Conservation (phyloP, 2,888 invertebrate genomes). For the Holacanthella duospinosa region DNA sequence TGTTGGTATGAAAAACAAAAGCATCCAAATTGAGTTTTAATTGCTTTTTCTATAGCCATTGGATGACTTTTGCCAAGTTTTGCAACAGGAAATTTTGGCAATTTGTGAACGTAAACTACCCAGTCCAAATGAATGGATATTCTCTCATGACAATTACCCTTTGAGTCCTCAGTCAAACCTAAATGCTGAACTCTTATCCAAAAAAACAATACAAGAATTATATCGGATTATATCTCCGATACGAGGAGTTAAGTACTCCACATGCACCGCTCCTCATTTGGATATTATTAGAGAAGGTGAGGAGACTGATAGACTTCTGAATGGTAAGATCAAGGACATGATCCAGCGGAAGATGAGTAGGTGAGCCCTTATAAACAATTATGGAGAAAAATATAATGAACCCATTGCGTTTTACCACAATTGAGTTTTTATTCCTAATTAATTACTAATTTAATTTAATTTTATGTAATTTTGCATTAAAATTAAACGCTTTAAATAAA, state of each 20-base stretch:
- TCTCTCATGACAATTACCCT: constrained; percentile 3
- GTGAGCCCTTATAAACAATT: too few relatives aligned
- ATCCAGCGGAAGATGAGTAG: background rate
- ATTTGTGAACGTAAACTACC: constrained; percentile 3
- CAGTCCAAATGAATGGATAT: constrained; percentile 6
- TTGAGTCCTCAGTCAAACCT: background rate
- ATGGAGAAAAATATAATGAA: too few relatives aligned
- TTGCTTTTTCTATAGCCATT: constrained; percentile 3
- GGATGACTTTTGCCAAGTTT: constrained; percentile 9
- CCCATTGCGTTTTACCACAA: background rate
- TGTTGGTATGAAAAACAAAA: background rate
- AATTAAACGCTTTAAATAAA: too few relatives aligned
- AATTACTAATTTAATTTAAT: background rate
- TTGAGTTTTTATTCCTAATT: background rate
- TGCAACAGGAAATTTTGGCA: background rate
- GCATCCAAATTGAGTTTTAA: too few relatives aligned
- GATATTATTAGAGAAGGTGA: background rate
- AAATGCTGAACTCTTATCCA: background rate
- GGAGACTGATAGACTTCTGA: background rate
- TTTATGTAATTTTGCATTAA: background rate
- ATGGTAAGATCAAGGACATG: background rate
- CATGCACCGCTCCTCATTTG: background rate
- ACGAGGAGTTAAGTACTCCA: background rate
- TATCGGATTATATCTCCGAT: background rate
- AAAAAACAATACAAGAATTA: background rate